Conservation (phyloP, 1,140 invertebrate genomes). For the Polypedilum vanderplanki region DNA sequence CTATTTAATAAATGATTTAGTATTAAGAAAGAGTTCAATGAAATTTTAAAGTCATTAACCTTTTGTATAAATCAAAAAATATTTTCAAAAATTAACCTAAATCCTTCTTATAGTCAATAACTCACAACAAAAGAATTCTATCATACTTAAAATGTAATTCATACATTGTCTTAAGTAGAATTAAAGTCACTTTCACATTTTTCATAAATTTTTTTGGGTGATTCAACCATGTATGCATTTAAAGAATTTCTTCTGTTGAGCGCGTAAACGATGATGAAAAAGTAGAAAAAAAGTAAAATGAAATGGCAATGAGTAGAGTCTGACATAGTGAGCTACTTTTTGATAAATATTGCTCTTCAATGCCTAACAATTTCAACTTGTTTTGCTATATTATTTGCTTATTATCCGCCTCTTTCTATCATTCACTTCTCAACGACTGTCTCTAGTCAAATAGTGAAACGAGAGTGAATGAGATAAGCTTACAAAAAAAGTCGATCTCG, state of each 20-base stretch:
- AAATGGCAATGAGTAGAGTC: background rate
- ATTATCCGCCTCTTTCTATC: background rate
- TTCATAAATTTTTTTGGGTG: background rate
- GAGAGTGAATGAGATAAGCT: background rate
- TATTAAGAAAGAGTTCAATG: too few species aligned
- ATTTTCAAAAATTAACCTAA: too few species aligned
- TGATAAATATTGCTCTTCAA: slow-evolving; percentile 6
- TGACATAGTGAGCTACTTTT: slow-evolving; percentile 15
- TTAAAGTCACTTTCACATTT: slow-evolving; percentile 10
- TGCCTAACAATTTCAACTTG: background rate
- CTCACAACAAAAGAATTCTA: too few species aligned
- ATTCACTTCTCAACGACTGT: background rate
- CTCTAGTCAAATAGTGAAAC: background rate
- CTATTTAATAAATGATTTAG: too few species aligned
- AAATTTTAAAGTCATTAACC: too few species aligned
- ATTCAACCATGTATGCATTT: background rate
- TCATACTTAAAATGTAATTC: too few species aligned
- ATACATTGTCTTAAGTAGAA: too few species aligned
- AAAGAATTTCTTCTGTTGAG: background rate
- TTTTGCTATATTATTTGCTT: background rate
- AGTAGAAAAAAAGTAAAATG: background rate
- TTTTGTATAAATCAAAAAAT: too few species aligned
- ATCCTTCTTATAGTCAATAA: too few species aligned
- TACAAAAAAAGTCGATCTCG: background rate
- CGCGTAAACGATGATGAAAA: background rate